Base-by-base conservation (phyloP, 2,113 vertebrate species). In the Pedetes capensis region DNA sequence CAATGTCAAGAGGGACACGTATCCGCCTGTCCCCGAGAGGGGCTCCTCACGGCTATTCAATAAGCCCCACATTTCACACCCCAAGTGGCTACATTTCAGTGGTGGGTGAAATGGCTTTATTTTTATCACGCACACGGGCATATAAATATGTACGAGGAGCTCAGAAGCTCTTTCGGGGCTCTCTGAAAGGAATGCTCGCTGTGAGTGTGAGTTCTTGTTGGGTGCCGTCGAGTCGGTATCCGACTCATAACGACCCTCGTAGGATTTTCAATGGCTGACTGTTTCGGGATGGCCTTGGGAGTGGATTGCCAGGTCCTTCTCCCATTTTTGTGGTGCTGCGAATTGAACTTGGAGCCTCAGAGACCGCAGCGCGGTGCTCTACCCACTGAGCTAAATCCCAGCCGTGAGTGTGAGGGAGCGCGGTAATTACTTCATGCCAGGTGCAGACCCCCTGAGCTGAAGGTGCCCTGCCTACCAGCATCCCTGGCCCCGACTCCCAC, bases 61-160 rank as follows among this genome's bases (percentile, higher is more conserved):
- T 96, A 92, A 95, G 85, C 74, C 92, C 78, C 85, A 5, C 95
- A 93, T 97, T 96, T 96, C 92, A 95, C 92, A 95, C 92, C 49
- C 71, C n/a, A 17, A 91, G 95, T 69, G 96, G 93, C 88, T 96
- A 95, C 88, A 4, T 95, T 89, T 96, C 96, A 89, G 95, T 1
- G 14, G 96, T 87, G 96, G 96, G 95, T 92, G 97, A 96, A 96
- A 96, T 86, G 94, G 95, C 94, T 97, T 96, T 96, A 97, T 97
- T 97, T 97, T 97, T 97, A 94, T 96, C 96, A 8, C 0, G 18
- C 92, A 80, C 61, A 4, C 95, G 84, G 92, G 91, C 92, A 72
- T 94, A 95, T 95, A 97, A 95, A 97, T 94, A 96, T 95, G 94
- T 63, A 96, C 79, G 22, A 95, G 92, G 74, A 66, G 68, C 92